Evolutionary conservation across 2,113 vertebrate species (phyloP), one percentile per base, ranked within the genome.

Genomic region (Trochalopteron elliotii): DNA sequence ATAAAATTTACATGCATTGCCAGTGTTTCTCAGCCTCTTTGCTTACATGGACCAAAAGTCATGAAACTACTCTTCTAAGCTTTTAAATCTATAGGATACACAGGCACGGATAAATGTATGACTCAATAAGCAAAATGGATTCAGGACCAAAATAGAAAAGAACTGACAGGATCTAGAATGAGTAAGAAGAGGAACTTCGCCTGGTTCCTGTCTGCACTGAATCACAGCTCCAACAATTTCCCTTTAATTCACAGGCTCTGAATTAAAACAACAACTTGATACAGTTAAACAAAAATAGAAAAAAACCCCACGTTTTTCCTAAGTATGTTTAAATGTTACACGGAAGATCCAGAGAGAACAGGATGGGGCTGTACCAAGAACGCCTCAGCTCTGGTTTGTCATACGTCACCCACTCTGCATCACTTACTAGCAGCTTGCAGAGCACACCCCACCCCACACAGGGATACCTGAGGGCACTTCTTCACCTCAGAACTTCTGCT

Each of bases 131-230:
- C 24, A 68, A 90, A 91, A 44, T 20, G 13, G 61, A 79, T 33
- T 82, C 67, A 39, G 55, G 84, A 87, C 74, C 47, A 50, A 92
- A 96, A 96, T 63, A 93, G 87, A 53, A 83, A 72, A 77, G 78
- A 85, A 94, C 47, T 80, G n/a, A 84, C 93, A 91, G 89, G 89
- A 93, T 90, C 81, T 82, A 79, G 57, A 93, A 63, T 91, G 93
- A 96, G 70, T 93, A 96, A 95, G 81, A 39, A 47, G 74, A 96
- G 90, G 94, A 96, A 97, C 90, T 80, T 76, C 0, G 40, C 74
- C 67, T 85, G 90, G 84, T 94, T 96, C 93, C 95, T 95, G 91
- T 79, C 71, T 61, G 67, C 50, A 39, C 5, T 96, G 95, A 95
- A 85, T 95, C 93, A 97, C 74, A 82, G 63, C 39, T 95, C 93